Evolutionary conservation across 2,888 invertebrate genomes (phyloP).

Genomic region (Tinea trinotella): DNA sequence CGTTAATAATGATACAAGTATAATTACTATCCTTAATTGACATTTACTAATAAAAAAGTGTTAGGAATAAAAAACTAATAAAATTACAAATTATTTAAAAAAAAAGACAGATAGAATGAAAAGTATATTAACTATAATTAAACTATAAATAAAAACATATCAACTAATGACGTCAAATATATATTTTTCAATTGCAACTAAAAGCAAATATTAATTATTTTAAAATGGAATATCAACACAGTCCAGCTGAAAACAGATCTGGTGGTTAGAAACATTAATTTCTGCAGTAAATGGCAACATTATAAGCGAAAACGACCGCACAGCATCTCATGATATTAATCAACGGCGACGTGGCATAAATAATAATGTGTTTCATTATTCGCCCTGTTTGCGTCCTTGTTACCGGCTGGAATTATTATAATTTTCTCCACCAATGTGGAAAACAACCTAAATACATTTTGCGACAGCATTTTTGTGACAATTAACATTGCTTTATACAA

Average conservation of each 20-base stretch:
- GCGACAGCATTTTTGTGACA: neutral
- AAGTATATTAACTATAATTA: too few relatives aligned
- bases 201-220: neutral
- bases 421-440: constrained; percentile 6
- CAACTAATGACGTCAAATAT: too few relatives aligned
- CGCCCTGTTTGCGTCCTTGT: constrained; percentile 13
- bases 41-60: too few relatives aligned
- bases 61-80: too few relatives aligned
- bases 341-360: constrained; percentile 16
- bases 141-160: too few relatives aligned
- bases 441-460: neutral
- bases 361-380: constrained; percentile 17
- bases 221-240: neutral
- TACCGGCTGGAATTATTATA: constrained; percentile 1
- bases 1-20: too few relatives aligned
- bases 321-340: constrained; percentile 14
- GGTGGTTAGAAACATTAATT: constrained; percentile 12
- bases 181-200: too few relatives aligned
- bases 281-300: constrained; percentile 14
- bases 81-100: too few relatives aligned
- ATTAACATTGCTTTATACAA: neutral
- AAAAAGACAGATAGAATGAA: too few relatives aligned
- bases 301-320: constrained; percentile 9
- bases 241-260: neutral
- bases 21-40: too few relatives aligned